Percentiles rank a stretch among this genome's conserved stretches.
Conservation (phyloP, 1,140 invertebrate genomes). For the Drosophila kohkoa region DNA sequence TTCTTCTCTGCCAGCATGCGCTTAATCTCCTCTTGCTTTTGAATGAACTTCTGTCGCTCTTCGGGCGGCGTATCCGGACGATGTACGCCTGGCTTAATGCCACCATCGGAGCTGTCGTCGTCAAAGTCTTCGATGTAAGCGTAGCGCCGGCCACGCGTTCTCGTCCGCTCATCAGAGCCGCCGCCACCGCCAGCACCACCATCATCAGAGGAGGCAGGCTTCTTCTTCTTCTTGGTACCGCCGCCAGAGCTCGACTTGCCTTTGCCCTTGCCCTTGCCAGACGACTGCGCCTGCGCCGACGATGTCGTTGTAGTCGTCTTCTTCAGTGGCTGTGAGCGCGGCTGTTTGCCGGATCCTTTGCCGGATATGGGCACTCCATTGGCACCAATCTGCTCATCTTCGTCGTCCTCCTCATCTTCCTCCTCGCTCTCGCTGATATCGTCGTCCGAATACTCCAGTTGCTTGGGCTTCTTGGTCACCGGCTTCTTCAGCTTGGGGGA, state of each 20-base stretch:
- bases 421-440: conserved; percentile 80
- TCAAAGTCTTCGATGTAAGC: conserved; percentile 88
- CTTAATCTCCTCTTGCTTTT: conserved; percentile 84
- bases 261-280: conserved; percentile 61
- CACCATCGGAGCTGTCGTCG: conserved; percentile 84
- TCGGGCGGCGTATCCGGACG: conserved; percentile 83
- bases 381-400: conserved; percentile 65
- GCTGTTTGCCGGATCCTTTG: conserved; percentile 80
- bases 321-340: conserved; percentile 72
- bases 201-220: conserved; percentile 62
- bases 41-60: conserved; percentile 83
- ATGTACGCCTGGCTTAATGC: conserved; percentile 86
- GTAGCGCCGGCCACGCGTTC: conserved; percentile 89
- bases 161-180: conserved; percentile 86
- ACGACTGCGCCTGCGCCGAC: conserved; percentile 50
- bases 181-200: conserved; percentile 71
- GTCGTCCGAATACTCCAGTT: conserved; percentile 76
- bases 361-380: conserved; percentile 60
- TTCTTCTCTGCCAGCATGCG: conserved; percentile 84
- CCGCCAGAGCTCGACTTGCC: conserved; percentile 31
- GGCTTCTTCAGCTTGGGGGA: conserved; percentile 74
- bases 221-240: conserved; percentile 63
- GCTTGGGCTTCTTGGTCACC: conserved; percentile 63
- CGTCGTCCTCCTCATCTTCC: conserved; percentile 75
- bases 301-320: conserved; percentile 45